Conservation (phyloP, 2,113 vertebrate species). For the Chitala chitala region DNA sequence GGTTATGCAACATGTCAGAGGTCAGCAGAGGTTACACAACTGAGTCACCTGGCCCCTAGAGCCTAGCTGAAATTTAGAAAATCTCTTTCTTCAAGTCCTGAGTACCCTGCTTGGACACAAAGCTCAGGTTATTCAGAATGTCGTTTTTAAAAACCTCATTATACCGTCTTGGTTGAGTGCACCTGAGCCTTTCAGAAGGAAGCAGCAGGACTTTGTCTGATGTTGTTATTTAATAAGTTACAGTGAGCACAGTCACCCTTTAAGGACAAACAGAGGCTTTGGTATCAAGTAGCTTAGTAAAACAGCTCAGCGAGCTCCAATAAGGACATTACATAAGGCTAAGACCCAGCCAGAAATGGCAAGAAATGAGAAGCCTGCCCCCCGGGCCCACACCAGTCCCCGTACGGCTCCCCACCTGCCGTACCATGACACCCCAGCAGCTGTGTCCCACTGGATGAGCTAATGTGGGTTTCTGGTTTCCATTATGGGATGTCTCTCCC, state of each 20-base stretch:
- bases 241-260: not conserved
- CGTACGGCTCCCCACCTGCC: not conserved
- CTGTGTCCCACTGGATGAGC: not conserved
- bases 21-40: constrained; percentile 10
- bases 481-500: too few relatives aligned
- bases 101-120: not conserved
- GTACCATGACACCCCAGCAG: not conserved
- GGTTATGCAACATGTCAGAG: constrained; percentile 40
- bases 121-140: constrained; percentile 11
- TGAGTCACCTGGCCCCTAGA: not conserved
- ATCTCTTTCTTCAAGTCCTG: not conserved
- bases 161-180: constrained; percentile 4
- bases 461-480: too few relatives aligned
- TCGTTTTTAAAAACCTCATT: constrained; percentile 11
- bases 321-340: not conserved
- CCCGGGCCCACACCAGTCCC: too few relatives aligned
- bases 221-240: not conserved
- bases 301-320: not conserved
- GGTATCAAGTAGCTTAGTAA: not conserved
- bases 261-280: constrained; percentile 13
- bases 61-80: not conserved
- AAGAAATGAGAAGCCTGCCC: too few relatives aligned
- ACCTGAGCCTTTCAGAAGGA: not conserved
- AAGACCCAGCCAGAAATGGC: not conserved
- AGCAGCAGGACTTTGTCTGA: not conserved